Evolutionary conservation across 30 jellyfish, hydroid and myxozoan genomes (phyloP), one percentile per base, ranked within the genome.

Genomic region (Turritopsis rubra): DNA sequence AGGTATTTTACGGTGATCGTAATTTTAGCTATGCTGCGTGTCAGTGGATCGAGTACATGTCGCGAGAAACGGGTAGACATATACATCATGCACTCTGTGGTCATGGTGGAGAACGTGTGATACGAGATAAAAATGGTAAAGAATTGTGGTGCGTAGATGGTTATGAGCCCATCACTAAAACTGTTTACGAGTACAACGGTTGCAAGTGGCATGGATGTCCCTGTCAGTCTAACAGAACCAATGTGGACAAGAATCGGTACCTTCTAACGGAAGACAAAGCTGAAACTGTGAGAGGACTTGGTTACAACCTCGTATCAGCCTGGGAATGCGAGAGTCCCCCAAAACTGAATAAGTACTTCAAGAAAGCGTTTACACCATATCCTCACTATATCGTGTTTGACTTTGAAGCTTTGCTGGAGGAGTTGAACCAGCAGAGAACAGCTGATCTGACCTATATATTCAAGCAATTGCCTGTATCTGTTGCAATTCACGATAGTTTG

Each of bases 161-260:
- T 28, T 65, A 53, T 68, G 29, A 52, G 53, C 84, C 87, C 18
- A 65, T 30, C 29, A 52, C 87, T 16, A 53, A 65, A 21, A 81
- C 87, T 3, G 87, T 81, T 66, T 81, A 52, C 84, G 83, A 81
- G 84, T 81, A 20, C 66, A 21, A 81, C 53, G 87, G 87, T 20
- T 81, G 87, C 29, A 60, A 81, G 22, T 81, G 84, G 87, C 84
- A 81, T 52, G 87, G 84, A 1, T 81, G 87, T 53, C 87, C 87
- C 79, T 81, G 87, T 81, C 82, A 29, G 20, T 7, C 73, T 3
- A n/a, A n/a, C n/a, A n/a, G n/a, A n/a, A n/a, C n/a, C n/a, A n/a
- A 21, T 17, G 87, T 8, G 26, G 22, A 65, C 7, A 7, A 25
- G 71, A 3, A 73, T 28, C 73, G 82, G 28, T 73, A 73, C 31